Conservation (phyloP, 2,113 vertebrate genomes). For the Chlorodrepanis virens region DNA sequence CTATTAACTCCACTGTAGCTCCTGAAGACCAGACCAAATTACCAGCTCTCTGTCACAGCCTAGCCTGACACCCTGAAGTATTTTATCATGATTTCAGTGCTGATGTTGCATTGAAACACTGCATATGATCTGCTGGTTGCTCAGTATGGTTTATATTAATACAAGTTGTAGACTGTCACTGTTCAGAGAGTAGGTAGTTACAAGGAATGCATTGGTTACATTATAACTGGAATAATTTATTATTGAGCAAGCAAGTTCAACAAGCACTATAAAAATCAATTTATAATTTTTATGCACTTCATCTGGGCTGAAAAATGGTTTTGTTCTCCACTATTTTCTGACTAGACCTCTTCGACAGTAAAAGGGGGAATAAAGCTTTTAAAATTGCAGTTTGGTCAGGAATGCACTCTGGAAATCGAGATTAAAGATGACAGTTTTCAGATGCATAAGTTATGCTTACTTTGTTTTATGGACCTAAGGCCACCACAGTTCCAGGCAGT, state of each 20-base stretch:
- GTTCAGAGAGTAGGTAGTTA: slow-evolving; percentile 24
- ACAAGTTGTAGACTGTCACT: slow-evolving; percentile 58
- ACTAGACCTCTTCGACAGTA: not conserved
- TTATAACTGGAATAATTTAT: slow-evolving; percentile 55
- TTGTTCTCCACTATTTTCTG: slow-evolving; percentile 46
- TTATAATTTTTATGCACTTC: slow-evolving; percentile 60
- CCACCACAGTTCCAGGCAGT: not conserved
- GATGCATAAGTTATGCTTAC: slow-evolving; percentile 38
- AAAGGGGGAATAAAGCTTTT: slow-evolving; percentile 48
- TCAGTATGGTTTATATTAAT: slow-evolving; percentile 52
- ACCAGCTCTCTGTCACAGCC: not conserved
- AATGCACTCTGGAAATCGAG: slow-evolving; percentile 30
- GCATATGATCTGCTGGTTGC: slow-evolving; percentile 50
- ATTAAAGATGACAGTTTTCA: slow-evolving; percentile 58
- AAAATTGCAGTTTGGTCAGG: slow-evolving; percentile 41
- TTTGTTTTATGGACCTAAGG: slow-evolving; percentile 34
- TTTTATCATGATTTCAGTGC: slow-evolving; percentile 51
- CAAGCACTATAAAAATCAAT: slow-evolving; percentile 64
- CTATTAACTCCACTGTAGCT: not conserved
- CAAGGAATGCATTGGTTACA: slow-evolving; percentile 37
- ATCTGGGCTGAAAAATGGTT: slow-evolving; percentile 53
- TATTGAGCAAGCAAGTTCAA: slow-evolving; percentile 62
- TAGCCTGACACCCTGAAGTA: not conserved
- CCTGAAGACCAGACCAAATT: not conserved
- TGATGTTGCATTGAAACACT: slow-evolving; percentile 54